Base-by-base conservation (phyloP, 2,797 vertebrate species). In the Xenopus petersii region DNA sequence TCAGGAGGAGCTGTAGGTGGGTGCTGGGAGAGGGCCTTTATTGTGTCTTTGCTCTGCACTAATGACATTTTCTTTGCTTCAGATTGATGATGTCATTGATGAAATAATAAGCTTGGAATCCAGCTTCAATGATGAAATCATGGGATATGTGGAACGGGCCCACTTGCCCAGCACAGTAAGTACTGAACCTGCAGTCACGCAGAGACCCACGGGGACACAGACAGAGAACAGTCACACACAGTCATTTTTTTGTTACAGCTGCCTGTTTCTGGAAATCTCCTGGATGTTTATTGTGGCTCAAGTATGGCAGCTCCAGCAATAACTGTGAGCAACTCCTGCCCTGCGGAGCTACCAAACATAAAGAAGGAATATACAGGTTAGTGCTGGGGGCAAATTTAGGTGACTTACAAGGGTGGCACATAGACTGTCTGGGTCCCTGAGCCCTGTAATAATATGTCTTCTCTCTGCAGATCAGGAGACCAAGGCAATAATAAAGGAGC, bases 71-170 rank as follows among this genome's bases (percentile, higher is more conserved):
- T 30, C 2, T 30, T 30, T 30, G 26, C 26, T 30, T 30, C 4
- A 30, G 95, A 97, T 30, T 30, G 26, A 30, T 30, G 26, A 30
- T 30, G 26, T 30, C 2, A 8, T 13, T 5, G 16, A 12, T 78
- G 92, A 96, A 88, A 96, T 97, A 86, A 97, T 97, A 84, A 98
- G 95, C 86, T 91, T 98, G 72, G 95, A 97, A 86, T 97, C 95
- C 82, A 96, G 95, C 89, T 96, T 94, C 84, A 96, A 95, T 36
- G 95, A 97, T 1, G 96, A 98, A 82, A 93, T 96, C 85, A 92
- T 97, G 81, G 92, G 92, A 12, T 91, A 94, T 80, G 93, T 96
- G 33, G 94, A 95, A 80, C 91, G 88, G 91, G 30, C 89, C 94
- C 94, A 94, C 84, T 84, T 97, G 67, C 94, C 94, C 0, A 95